Evolutionary conservation across 2,113 vertebrate genomes (phyloP).

Genomic region (Lagenorhynchus albirostris): DNA sequence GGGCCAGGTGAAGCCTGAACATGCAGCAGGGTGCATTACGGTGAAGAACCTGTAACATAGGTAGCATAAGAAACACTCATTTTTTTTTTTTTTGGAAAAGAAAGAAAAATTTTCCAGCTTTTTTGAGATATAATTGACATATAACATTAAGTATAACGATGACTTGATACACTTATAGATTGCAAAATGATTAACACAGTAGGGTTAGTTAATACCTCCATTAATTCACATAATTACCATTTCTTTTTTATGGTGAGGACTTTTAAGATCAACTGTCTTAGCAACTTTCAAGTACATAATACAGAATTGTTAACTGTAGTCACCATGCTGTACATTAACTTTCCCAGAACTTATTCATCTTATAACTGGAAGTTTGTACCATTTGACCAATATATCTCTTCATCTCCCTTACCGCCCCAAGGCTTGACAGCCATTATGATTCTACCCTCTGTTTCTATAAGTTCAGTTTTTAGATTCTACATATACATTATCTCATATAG

Average conservation of each 20-base stretch:
- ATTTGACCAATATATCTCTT: not conserved
- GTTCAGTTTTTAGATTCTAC: not conserved
- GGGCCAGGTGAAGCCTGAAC: not conserved
- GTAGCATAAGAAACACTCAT: not conserved
- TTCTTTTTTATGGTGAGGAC: not conserved
- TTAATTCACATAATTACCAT: not conserved
- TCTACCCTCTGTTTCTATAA: not conserved
- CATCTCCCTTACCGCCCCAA: not conserved
- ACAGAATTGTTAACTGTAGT: not conserved
- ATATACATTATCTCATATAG: not conserved
- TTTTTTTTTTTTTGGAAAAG: not conserved
- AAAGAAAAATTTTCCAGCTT: not conserved
- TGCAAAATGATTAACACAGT: not conserved
- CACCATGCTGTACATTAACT: not conserved
- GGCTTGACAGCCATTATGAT: not conserved
- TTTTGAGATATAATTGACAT: not conserved
- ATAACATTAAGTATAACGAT: not conserved
- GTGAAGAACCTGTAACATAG: rapidly evolving
- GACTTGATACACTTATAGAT: too few relatives aligned
- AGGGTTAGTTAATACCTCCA: not conserved
- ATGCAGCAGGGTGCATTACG: rapidly evolving
- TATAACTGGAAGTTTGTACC: not conserved
- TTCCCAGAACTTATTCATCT: not conserved
- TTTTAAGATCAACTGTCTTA: not conserved
- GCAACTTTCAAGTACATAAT: not conserved